Conservation (phyloP, 2,113 vertebrate genomes). For the Nothoprocta pentlandii region DNA sequence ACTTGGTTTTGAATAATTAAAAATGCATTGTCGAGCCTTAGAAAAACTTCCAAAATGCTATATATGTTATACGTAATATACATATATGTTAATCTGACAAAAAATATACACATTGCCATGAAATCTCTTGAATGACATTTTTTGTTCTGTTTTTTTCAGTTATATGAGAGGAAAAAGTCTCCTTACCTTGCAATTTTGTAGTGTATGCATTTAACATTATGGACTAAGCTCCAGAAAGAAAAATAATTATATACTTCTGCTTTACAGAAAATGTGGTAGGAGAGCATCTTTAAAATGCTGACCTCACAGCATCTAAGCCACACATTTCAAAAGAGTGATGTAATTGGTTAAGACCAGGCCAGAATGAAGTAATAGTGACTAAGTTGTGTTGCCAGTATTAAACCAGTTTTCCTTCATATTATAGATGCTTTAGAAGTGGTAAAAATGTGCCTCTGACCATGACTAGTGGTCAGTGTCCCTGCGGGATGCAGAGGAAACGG, state of each 20-base stretch:
- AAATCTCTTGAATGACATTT: neutral
- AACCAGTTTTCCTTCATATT: neutral
- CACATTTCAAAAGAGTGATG: neutral
- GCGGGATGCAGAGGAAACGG: neutral
- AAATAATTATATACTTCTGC: neutral
- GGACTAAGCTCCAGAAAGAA: neutral
- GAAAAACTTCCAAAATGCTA: neutral
- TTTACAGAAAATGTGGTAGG: neutral
- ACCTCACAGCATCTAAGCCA: neutral
- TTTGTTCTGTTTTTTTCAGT: neutral
- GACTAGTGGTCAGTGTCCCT: neutral
- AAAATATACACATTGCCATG: neutral
- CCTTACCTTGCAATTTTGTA: neutral
- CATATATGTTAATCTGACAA: neutral
- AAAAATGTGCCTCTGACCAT: neutral
- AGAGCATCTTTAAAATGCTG: neutral
- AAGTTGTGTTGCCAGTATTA: neutral
- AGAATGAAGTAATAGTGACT: neutral
- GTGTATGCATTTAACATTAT: accelerated
- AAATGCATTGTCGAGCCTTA: neutral
- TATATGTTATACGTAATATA: neutral
- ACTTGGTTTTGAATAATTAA: neutral
- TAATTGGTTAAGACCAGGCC: neutral
- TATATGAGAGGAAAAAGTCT: neutral
- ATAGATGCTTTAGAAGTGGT: neutral